Conservation (phyloP, 2,888 invertebrate species). For the Epistrophella euchroma region DNA sequence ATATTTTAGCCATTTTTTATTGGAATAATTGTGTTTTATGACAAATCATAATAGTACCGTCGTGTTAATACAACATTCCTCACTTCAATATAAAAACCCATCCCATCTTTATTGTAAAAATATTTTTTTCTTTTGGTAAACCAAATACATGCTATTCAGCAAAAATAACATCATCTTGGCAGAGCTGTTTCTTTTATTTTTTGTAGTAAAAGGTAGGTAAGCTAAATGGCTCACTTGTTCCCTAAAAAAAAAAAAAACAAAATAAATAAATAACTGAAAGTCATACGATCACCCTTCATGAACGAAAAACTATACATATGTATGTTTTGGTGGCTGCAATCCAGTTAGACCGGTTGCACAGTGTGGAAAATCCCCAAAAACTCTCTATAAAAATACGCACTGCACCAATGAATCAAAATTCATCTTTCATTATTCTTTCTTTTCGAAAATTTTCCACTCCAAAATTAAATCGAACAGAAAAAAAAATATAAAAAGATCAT, state of each 20-base stretch:
- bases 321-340: slow-evolving; percentile 50
- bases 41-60: no score
- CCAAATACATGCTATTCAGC: not conserved
- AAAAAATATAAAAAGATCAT: slow-evolving; percentile 5
- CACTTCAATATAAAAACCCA: no score
- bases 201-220: no score
- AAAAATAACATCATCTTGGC: not conserved
- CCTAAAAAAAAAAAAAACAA: not conserved
- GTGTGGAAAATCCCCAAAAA: slow-evolving; percentile 63
- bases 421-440: slow-evolving; percentile 37
- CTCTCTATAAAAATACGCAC: slow-evolving; percentile 12
- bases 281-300: slow-evolving; percentile 9
- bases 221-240: not conserved
- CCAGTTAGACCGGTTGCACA: slow-evolving; percentile 33
- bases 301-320: slow-evolving; percentile 1
- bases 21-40: no score
- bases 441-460: slow-evolving; percentile 47
- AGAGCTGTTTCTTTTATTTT: not conserved
- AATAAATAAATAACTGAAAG: not conserved
- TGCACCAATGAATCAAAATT: slow-evolving; percentile 10
- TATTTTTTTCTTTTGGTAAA: not conserved
- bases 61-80: no score
- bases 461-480: slow-evolving; percentile 18
- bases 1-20: no score
- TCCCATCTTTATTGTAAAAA: no score